Conservation (phyloP, 2,113 vertebrate species). For the Protobothrops flavoviridis region DNA sequence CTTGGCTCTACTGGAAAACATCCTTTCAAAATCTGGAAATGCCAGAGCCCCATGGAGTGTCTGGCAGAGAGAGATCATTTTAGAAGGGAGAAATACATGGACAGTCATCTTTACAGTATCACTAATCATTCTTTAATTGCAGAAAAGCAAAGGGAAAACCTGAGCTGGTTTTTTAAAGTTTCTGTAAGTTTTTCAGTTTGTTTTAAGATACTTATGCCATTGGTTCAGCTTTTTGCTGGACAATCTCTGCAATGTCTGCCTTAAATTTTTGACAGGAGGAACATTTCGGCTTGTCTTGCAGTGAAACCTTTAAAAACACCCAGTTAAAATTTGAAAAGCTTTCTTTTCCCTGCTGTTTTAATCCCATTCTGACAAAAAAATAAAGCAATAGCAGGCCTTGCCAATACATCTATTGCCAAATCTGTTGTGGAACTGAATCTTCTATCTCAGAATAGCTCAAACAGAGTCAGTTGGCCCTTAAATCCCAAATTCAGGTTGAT, state of each 20-base stretch:
- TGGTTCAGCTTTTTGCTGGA: background rate
- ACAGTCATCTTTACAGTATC: background rate
- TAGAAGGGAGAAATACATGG: background rate
- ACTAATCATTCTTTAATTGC: background rate
- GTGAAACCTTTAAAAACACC: background rate
- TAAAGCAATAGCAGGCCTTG: background rate
- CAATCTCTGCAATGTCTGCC: background rate
- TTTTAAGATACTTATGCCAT: background rate
- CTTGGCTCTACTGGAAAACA: background rate
- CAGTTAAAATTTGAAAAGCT: background rate
- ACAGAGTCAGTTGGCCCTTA: background rate
- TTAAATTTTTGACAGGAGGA: background rate
- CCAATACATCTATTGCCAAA: background rate
- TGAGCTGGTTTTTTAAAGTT: background rate
- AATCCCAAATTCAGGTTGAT: background rate
- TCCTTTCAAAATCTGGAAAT: background rate
- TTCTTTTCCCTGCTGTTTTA: background rate
- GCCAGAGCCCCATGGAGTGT: background rate
- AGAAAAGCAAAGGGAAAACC: background rate
- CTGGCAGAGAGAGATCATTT: background rate
- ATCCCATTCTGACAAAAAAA: background rate
- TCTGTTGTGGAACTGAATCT: background rate
- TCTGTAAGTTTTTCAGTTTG: background rate
- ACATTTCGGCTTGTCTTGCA: background rate
- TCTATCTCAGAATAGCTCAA: background rate